A percentile compares a stretch with the other conserved stretches of the same genome.
These are phyloP conservation scores for Plemyria rubiginata DNA, from an alignment of 2,888 invertebrate species.

Conservation along the genomic window DNA sequence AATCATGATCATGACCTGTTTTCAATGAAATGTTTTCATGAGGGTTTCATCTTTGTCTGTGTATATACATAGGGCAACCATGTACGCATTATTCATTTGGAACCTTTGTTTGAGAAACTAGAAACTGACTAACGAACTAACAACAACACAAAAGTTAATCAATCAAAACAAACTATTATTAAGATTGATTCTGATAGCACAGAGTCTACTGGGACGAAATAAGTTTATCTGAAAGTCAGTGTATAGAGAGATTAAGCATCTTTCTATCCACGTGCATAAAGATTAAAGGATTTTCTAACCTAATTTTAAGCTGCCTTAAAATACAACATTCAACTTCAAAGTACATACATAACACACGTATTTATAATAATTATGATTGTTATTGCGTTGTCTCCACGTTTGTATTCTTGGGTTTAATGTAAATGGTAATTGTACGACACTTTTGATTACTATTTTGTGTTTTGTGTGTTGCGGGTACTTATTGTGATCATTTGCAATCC, in stretches of 20 bases:
- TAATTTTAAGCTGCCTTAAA: neutral
- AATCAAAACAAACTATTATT: neutral
- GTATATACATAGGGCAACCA: neutral
- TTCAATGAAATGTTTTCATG: too few species aligned
- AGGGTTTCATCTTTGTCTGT: too few species aligned
- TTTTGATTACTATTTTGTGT: constrained; percentile 15
- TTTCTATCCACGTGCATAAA: too few species aligned
- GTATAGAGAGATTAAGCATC: too few species aligned
- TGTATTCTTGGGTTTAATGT: constrained; percentile 20
- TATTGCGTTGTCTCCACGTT: constrained; percentile 17
- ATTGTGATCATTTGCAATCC: constrained; percentile 9
- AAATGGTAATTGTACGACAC: constrained; percentile 24
- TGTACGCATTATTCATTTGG: neutral
- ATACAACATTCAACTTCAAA: constrained; percentile 3
- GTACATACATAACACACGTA: neutral
- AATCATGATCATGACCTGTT: too few species aligned
- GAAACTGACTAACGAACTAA: too few species aligned
- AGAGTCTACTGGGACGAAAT: neutral
- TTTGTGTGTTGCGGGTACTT: constrained; percentile 10
- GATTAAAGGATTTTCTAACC: neutral
- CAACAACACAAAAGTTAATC: constrained; percentile 3
- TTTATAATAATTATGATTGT: constrained; percentile 7
- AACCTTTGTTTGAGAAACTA: neutral
- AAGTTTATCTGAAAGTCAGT: too few species aligned
- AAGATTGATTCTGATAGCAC: neutral